Percentiles rank a stretch among this genome's conserved stretches.
Evolutionary conservation across 1,140 invertebrate species (phyloP).

Genomic region (Telenomus remus): DNA sequence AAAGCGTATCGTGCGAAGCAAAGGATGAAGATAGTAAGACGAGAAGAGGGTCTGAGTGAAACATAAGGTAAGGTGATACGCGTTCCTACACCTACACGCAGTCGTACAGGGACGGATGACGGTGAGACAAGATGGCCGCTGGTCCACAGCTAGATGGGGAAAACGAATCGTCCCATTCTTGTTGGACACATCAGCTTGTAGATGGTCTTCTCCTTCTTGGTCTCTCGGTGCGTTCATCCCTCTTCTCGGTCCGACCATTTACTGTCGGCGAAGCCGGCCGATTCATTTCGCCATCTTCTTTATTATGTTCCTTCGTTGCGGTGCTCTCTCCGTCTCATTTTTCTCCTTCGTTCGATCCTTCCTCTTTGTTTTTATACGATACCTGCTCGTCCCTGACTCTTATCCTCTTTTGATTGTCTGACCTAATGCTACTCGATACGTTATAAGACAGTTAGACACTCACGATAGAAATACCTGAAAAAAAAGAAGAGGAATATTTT

Average conservation of each 20-base stretch:
- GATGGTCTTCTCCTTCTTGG: constrained; percentile 24
- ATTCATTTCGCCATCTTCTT: constrained; percentile 51
- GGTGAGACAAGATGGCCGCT: constrained; percentile 65
- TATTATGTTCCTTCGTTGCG: constrained; percentile 35
- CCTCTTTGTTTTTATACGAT: constrained; percentile 51
- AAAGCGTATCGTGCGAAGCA: constrained; percentile 17
- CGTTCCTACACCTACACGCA: constrained; percentile 57
- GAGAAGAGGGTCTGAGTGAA: constrained; percentile 53
- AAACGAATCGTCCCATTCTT: constrained; percentile 64
- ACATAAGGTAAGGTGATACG: constrained; percentile 63
- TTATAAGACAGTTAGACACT: constrained; percentile 51
- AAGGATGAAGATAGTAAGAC: constrained; percentile 49
- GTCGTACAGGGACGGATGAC: constrained; percentile 41
- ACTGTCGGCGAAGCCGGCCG: constrained; percentile 28
- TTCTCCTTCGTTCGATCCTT: constrained; percentile 28
- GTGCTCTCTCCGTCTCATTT: constrained; percentile 34
- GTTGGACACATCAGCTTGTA: constrained; percentile 63
- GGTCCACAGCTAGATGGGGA: constrained; percentile 61
- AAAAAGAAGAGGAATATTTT: neutral
- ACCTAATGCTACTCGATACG: constrained; percentile 42
- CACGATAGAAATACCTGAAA: constrained; percentile 29
- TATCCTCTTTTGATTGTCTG: constrained; percentile 51
- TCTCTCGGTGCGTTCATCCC: constrained; percentile 42
- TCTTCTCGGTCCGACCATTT: constrained; percentile 32
- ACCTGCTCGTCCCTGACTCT: constrained; percentile 51